Evolutionary conservation across 2,888 invertebrate species (phyloP).

Genomic region (Pachliopta kotzebuea): DNA sequence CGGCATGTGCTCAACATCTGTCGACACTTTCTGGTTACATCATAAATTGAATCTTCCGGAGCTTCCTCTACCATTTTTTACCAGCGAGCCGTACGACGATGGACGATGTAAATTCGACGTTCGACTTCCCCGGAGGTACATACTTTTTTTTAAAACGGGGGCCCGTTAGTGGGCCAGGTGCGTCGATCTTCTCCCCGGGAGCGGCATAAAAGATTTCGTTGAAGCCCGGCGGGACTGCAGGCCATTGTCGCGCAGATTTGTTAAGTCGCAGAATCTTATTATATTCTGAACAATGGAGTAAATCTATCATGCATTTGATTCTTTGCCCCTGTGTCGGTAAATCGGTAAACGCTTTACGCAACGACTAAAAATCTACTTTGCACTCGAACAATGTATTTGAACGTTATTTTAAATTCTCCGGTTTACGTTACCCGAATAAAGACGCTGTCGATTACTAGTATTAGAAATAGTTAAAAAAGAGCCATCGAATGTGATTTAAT

Average conservation of each 20-base stretch:
- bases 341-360: neutral
- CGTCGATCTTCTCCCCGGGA: slow-evolving; percentile 57
- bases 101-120: slow-evolving; percentile 73
- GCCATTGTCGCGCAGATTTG: slow-evolving; percentile 64
- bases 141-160: slow-evolving; percentile 61
- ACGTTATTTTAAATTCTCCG: slow-evolving; percentile 26
- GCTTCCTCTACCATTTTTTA: slow-evolving; percentile 73
- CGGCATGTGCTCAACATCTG: slow-evolving; percentile 75
- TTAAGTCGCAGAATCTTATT: slow-evolving; percentile 65
- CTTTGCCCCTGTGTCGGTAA: slow-evolving; percentile 46
- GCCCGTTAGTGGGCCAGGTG: slow-evolving; percentile 61
- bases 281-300: slow-evolving; percentile 53
- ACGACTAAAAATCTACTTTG: neutral
- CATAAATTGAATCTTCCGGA: slow-evolving; percentile 77
- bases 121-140: slow-evolving; percentile 62
- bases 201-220: slow-evolving; percentile 72
- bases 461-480: slow-evolving; percentile 58
- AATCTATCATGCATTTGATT: slow-evolving; percentile 69
- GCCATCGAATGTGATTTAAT: slow-evolving; percentile 72
- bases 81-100: slow-evolving; percentile 66
- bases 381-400: neutral
- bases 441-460: slow-evolving; percentile 44
- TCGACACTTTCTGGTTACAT: slow-evolving; percentile 73
- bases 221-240: slow-evolving; percentile 51
- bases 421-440: slow-evolving; percentile 9